Evolutionary conservation across 2,113 vertebrate species (phyloP).

Genomic region (Sinocyclocheilus maitianheensis): DNA sequence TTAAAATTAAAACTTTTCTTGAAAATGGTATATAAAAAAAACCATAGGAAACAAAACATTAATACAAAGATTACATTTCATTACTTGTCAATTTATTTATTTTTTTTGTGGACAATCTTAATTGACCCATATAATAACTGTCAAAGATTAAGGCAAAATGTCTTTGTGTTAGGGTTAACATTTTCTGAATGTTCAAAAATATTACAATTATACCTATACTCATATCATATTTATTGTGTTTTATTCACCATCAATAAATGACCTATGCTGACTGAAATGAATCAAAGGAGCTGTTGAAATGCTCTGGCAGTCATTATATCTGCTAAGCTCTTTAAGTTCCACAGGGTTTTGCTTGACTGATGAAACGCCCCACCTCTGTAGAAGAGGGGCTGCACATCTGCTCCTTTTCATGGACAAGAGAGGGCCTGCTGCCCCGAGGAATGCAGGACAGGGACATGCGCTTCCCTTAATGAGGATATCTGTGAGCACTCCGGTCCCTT

Average conservation of each 20-base stretch:
- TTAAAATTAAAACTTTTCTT: neutral
- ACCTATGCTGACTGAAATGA: conserved; percentile 26
- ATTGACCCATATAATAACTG: neutral
- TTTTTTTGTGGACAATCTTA: neutral
- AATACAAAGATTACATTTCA: too few relatives aligned
- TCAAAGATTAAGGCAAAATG: too few relatives aligned
- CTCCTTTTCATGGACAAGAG: conserved; percentile 71
- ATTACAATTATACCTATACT: neutral
- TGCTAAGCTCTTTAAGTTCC: conserved; percentile 63
- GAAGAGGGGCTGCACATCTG: conserved; percentile 70
- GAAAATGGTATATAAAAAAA: neutral
- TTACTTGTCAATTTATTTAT: neutral
- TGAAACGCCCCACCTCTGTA: conserved; percentile 67
- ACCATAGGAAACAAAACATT: too few relatives aligned
- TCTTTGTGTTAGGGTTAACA: too few relatives aligned
- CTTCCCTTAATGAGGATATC: conserved; percentile 72
- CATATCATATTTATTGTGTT: neutral
- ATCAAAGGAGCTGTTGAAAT: conserved; percentile 61
- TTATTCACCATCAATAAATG: neutral
- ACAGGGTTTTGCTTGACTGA: conserved; percentile 64
- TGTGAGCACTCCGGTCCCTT: conserved; percentile 49
- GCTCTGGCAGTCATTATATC: conserved; percentile 67
- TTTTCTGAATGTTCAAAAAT: neutral
- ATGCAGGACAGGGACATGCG: conserved; percentile 59
- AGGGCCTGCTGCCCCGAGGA: conserved; percentile 69